phyloP scores from a whole-genome alignment of 2,888 invertebrate genomes.

The Habrosyne pyritoides region DNA sequence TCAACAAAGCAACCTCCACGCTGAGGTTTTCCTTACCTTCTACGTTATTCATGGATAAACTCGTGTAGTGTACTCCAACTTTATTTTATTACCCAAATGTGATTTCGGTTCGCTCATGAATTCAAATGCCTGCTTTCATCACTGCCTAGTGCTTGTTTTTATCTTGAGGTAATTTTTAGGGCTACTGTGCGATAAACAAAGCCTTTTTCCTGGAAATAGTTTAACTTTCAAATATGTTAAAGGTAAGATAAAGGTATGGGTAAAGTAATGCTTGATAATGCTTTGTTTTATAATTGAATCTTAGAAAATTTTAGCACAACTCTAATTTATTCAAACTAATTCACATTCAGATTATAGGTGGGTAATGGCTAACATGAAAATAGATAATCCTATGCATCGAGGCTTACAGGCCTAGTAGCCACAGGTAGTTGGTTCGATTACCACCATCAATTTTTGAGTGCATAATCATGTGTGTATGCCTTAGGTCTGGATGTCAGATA shows the following conservation, averaged over 20 bases:
- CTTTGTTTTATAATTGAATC: no score
- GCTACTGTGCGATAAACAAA: slow-evolving; percentile 9
- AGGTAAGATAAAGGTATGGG: no score
- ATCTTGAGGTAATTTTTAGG: slow-evolving; percentile 27
- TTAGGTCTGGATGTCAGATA: no score
- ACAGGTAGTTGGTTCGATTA: no score
- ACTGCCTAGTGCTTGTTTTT: slow-evolving; percentile 33
- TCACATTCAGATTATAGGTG: slow-evolving; percentile 23
- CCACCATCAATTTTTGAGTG: no score
- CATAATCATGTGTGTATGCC: no score
- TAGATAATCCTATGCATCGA: slow-evolving; percentile 9
- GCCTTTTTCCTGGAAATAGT: background rate
- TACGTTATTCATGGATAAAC: slow-evolving; percentile 8
- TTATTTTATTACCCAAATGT: slow-evolving; percentile 40
- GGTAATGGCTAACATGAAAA: background rate
- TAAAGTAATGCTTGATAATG: no score
- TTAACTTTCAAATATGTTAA: background rate
- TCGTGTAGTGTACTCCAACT: slow-evolving; percentile 13
- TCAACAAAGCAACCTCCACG: background rate
- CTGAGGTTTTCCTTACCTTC: slow-evolving; percentile 5
- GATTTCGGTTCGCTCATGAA: slow-evolving; percentile 54
- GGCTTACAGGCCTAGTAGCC: slow-evolving; percentile 12
- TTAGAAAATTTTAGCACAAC: slow-evolving; percentile 32
- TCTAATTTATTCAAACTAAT: slow-evolving; percentile 28
- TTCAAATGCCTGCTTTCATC: slow-evolving; percentile 53